Percentiles rank a stretch among this genome's conserved stretches.
Evolutionary conservation across 2,888 invertebrate species (phyloP).

Genomic region (Volucella zonaria): DNA sequence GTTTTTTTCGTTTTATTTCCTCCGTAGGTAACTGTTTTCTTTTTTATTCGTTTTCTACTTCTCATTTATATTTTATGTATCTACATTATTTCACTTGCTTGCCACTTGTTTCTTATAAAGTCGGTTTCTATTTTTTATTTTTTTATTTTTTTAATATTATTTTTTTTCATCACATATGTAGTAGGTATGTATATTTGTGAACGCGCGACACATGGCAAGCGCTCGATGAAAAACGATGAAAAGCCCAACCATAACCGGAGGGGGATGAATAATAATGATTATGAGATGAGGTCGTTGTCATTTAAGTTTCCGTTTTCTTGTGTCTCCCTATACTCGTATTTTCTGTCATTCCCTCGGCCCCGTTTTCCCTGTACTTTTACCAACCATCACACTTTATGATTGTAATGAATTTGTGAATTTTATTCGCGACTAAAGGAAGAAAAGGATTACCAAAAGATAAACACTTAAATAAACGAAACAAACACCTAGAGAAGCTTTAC

Average conservation of each 20-base stretch:
- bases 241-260: constrained; percentile 61
- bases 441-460: constrained; percentile 32
- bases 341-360: background rate
- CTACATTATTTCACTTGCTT: constrained; percentile 48
- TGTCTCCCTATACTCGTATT: constrained; percentile 12
- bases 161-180: constrained; percentile 22
- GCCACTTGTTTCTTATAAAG: constrained; percentile 55
- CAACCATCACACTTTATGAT: background rate
- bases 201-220: constrained; percentile 59
- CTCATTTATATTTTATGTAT: background rate
- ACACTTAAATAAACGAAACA: constrained; percentile 42
- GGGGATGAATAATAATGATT: constrained; percentile 64
- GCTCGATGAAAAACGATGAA: constrained; percentile 42
- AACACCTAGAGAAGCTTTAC: constrained; percentile 35
- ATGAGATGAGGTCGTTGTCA: constrained; percentile 72
- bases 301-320: constrained; percentile 61
- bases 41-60: constrained; percentile 19
- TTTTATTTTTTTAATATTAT: too few species aligned
- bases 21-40: constrained; percentile 1
- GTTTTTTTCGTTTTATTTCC: constrained; percentile 40
- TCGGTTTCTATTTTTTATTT: background rate
- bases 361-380: background rate
- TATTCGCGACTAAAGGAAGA: constrained; percentile 22
- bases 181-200: constrained; percentile 24
- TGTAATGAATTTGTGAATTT: constrained; percentile 44